phyloP scores from a whole-genome alignment of 1,140 invertebrate species.

The Tetramorium simillimum region DNA sequence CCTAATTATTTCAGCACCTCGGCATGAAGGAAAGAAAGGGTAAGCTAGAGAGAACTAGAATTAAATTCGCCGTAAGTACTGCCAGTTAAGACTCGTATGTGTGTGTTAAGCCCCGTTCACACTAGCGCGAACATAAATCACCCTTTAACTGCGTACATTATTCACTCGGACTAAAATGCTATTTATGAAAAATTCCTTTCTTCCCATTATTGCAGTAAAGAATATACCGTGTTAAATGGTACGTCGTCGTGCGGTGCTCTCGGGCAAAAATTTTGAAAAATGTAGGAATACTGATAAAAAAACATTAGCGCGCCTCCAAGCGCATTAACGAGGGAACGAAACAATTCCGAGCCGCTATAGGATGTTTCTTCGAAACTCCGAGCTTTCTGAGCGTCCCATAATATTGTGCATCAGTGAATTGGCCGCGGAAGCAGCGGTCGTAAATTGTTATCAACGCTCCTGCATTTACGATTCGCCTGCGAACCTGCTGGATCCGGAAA shows the following conservation, averaged over 20 bases:
- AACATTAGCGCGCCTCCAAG: background rate
- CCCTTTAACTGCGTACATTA: background rate
- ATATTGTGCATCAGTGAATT: background rate
- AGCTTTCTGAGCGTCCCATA: background rate
- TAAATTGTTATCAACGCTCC: conserved; percentile 37
- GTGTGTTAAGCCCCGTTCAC: conserved; percentile 31
- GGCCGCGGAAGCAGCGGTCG: background rate
- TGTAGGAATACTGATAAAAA: background rate
- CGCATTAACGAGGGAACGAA: background rate
- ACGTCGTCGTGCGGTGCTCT: background rate
- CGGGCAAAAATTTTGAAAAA: background rate
- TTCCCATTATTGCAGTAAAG: background rate
- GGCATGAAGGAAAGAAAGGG: conserved; percentile 29
- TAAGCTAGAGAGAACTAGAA: conserved; percentile 36
- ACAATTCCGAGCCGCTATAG: background rate
- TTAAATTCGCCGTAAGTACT: conserved; percentile 50
- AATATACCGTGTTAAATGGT: background rate
- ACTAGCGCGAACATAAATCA: conserved; percentile 13
- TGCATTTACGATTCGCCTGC: conserved; percentile 18
- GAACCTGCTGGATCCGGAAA: conserved; percentile 39
- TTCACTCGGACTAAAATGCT: background rate
- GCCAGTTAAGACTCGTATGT: conserved; percentile 3
- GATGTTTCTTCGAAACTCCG: background rate
- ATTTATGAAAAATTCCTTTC: background rate
- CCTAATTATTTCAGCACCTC: conserved; percentile 69